phyloP scores from a whole-genome alignment of 1,140 invertebrate genomes.

The Parapsyche elsis region DNA sequence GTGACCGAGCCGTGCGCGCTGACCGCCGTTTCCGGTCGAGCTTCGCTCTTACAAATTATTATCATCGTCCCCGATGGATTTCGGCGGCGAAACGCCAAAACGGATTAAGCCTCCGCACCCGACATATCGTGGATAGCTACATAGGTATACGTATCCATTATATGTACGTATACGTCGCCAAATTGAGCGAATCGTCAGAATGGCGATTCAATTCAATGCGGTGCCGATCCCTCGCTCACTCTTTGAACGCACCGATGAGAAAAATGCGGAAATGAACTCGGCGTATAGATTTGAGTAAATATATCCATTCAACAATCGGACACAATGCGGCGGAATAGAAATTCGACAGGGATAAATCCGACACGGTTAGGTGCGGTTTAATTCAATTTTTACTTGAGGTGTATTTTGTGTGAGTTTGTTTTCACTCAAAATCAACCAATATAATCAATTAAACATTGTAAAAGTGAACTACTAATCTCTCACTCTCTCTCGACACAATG shows the following conservation, averaged over 20 bases:
- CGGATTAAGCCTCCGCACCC: constrained; percentile 18
- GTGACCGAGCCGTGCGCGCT: constrained; percentile 48
- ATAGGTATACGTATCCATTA: not conserved
- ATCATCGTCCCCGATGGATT: constrained; percentile 35
- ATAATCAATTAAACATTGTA: no score
- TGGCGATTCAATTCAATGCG: no score
- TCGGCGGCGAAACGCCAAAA: not conserved
- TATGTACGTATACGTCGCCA: not conserved
- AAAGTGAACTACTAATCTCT: no score
- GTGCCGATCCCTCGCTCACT: not conserved
- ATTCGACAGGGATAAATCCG: no score
- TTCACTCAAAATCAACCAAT: no score
- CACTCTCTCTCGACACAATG: no score
- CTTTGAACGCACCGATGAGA: not conserved
- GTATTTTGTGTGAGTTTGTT: no score
- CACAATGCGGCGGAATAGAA: no score
- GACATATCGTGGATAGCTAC: not conserved
- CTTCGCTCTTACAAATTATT: constrained; percentile 54
- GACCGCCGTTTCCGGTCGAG: constrained; percentile 52
- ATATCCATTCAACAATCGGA: no score
- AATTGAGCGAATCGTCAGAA: no score
- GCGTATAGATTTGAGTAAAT: constrained; percentile 8
- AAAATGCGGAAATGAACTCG: constrained; percentile 23
- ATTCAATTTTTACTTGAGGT: no score
- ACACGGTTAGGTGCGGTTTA: no score